Evolutionary conservation across 1,140 invertebrate genomes (phyloP), one percentile per base, ranked within the genome.

Genomic region (Venturia canescens): DNA sequence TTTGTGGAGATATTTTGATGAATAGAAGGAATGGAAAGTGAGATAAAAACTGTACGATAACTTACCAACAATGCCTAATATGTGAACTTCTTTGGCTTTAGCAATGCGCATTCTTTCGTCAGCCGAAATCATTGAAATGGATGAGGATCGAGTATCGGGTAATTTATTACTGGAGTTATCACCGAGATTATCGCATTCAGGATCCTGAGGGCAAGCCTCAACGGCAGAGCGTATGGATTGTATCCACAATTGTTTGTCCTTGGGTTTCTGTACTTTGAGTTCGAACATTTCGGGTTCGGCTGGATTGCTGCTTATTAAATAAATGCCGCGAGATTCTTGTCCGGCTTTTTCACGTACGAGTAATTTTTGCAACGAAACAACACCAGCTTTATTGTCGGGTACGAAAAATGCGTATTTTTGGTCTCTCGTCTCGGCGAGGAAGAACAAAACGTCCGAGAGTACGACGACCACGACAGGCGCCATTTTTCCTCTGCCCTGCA

Each of bases 241-340:
- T 83, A 98, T 97, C 98, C 98, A 99, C 0, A 94, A 90, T 84
- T 96, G 95, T 86, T 97, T 97, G 81, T 98, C 97, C 87, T 97
- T 96, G 16, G 97, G 96, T 63, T 96, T 96, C 83, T 96, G 94
- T 80, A 98, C 97, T 87, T 98, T 96, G 18, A 99, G 92, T 89
- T 99, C 98, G 89, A 98, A 98, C 98, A 99, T 98, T 92, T 98
- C 98, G 0, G 98, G 97, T 84, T 97, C 96, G 1, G 94, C 93
- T 0, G 96, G 96, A 88, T 97, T 97, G 66, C 96, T 96, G 79
- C 96, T 97, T 84, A 98, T 98, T 29, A 98, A 93, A 91, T 98
- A 98, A 85, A 98, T 96, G 0, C 96, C 96, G 1, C 96, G 93
- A 11, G 96, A 97, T 84, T 98, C 97, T 80, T 96, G 95, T 53